Conservation (phyloP, 2,113 vertebrate species). For the Catharus bicknelli region DNA sequence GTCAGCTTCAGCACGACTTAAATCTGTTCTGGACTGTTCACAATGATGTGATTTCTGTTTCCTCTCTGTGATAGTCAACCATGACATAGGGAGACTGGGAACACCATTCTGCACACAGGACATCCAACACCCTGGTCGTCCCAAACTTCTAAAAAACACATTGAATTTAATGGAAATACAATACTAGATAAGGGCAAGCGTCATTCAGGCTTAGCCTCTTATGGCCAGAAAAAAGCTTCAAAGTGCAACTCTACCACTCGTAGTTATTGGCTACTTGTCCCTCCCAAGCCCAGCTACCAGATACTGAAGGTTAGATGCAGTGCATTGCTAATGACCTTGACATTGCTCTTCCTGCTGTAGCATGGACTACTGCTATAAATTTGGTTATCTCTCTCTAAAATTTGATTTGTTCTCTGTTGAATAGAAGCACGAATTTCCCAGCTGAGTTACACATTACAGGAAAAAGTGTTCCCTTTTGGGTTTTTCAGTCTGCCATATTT, state of each 20-base stretch:
- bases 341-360: conserved; percentile 28
- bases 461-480: conserved; percentile 58
- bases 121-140: background rate
- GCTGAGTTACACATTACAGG: conserved; percentile 44
- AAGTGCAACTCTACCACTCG: background rate
- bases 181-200: background rate
- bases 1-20: background rate
- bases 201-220: background rate
- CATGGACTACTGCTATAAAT: conserved; percentile 47
- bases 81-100: fast-evolving
- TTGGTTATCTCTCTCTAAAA: conserved; percentile 57
- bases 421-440: conserved; percentile 59
- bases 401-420: conserved; percentile 53
- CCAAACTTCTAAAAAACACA: background rate
- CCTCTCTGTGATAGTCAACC: background rate
- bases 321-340: conserved; percentile 24
- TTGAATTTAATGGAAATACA: background rate
- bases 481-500: conserved; percentile 59
- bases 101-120: background rate
- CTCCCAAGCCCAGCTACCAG: background rate
- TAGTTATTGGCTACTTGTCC: background rate
- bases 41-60: background rate
- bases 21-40: background rate
- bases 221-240: background rate
- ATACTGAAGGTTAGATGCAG: background rate